Conservation (phyloP, 2,113 vertebrate species). For the Sinocyclocheilus anshuiensis region DNA sequence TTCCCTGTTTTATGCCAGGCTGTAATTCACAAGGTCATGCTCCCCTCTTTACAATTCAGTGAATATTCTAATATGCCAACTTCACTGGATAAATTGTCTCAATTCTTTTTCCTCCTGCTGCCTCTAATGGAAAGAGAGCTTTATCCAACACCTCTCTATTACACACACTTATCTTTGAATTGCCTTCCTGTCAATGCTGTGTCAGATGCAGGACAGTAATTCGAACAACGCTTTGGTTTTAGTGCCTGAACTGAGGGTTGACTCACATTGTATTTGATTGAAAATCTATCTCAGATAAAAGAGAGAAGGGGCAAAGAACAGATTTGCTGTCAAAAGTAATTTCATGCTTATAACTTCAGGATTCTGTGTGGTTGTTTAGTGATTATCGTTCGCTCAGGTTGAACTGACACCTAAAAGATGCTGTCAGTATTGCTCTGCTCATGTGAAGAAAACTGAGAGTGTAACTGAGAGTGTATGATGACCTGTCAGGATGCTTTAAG, state of each 20-base stretch:
- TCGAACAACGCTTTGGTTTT: constrained; percentile 17
- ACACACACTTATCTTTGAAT: constrained; percentile 41
- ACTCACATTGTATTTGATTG: constrained; percentile 29
- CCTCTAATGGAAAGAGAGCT: constrained; percentile 17
- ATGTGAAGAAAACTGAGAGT: constrained; percentile 11
- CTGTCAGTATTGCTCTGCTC: constrained; percentile 29
- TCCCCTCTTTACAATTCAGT: constrained; percentile 7
- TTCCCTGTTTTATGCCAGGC: background rate
- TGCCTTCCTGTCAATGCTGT: constrained; percentile 26
- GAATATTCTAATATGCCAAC: constrained; percentile 33
- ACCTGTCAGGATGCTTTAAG: background rate
- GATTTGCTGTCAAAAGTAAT: constrained; percentile 49
- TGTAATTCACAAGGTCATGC: constrained; percentile 21
- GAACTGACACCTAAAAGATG: constrained; percentile 43
- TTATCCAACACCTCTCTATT: constrained; percentile 16
- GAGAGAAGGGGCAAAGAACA: constrained; percentile 23
- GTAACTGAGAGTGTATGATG: too few species aligned
- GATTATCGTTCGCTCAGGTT: constrained; percentile 20
- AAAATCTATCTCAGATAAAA: constrained; percentile 37
- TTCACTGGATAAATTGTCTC: constrained; percentile 32
- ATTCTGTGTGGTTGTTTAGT: constrained; percentile 34
- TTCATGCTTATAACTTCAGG: constrained; percentile 50
- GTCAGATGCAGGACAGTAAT: constrained; percentile 25
- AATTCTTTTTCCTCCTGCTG: constrained; percentile 6
- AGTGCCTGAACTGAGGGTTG: constrained; percentile 11